These are phyloP conservation scores for Hymenochirus boettgeri DNA, from an alignment of 2,113 vertebrate genomes.

Conservation along the genomic window DNA sequence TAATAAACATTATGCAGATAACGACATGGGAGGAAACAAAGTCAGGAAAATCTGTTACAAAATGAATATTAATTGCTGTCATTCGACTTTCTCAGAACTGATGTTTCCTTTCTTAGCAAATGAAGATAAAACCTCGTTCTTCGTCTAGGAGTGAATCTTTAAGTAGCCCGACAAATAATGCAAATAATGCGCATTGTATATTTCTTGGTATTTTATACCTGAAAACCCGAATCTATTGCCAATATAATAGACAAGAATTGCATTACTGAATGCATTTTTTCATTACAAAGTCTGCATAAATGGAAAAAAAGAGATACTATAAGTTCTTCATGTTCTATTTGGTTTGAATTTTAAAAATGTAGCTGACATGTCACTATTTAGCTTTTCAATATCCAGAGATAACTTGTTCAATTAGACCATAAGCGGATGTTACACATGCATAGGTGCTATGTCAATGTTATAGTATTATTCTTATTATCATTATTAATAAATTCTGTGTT, in stretches of 20 bases:
- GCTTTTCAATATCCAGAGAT: background rate
- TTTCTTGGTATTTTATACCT: constrained; percentile 27
- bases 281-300: constrained; percentile 3
- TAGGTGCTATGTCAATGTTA: background rate
- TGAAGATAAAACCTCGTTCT: constrained; percentile 8
- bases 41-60: constrained; percentile 15
- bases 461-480: background rate
- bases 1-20: constrained; percentile 32
- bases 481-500: background rate
- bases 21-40: constrained; percentile 34
- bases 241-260: constrained; percentile 30
- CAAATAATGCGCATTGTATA: constrained; percentile 29
- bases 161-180: constrained; percentile 35
- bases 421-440: background rate
- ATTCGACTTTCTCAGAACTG: constrained; percentile 26
- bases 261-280: constrained; percentile 16
- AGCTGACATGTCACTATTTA: background rate
- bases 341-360: background rate
- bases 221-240: constrained; percentile 9
- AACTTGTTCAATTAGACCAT: too few species aligned
- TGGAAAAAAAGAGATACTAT: background rate
- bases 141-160: constrained; percentile 25
- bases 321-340: background rate
- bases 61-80: constrained; percentile 41
- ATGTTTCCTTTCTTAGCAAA: constrained; percentile 25